phyloP scores from a whole-genome alignment of 2,888 invertebrate genomes.

The Hipparchia sbordonii region DNA sequence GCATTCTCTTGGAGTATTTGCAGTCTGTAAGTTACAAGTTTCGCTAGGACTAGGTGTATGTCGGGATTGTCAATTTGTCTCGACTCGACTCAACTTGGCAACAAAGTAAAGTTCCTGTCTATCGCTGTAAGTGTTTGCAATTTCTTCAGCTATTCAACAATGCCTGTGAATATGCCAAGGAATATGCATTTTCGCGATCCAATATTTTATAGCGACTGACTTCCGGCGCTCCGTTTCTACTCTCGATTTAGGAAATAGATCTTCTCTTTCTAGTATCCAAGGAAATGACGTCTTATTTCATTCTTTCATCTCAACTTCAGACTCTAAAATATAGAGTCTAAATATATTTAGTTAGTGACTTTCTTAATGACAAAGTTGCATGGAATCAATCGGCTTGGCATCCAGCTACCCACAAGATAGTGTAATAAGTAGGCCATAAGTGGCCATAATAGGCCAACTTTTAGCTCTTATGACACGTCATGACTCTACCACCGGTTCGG shows the following conservation, averaged over 20 bases:
- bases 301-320: no score
- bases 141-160: slow-evolving; percentile 14
- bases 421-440: no score
- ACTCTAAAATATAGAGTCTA: no score
- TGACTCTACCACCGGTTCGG: no score
- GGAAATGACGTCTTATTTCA: no score
- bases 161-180: slow-evolving; percentile 13
- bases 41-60: not conserved
- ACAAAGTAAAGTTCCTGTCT: slow-evolving; percentile 10
- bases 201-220: slow-evolving; percentile 8
- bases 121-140: slow-evolving; percentile 19
- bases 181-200: slow-evolving; percentile 17
- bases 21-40: not conserved
- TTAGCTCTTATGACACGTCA: no score
- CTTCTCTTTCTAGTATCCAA: no score
- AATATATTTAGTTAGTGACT: no score
- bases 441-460: no score
- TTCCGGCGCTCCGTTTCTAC: not conserved
- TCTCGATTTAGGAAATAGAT: not conserved
- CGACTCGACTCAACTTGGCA: slow-evolving; percentile 2
- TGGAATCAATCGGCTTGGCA: no score
- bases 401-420: no score
- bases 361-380: no score
- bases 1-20: not conserved
- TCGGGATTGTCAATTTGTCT: slow-evolving; percentile 18